phyloP scores from a whole-genome alignment of 2,888 invertebrate species.

The Diplazon laetatorius region DNA sequence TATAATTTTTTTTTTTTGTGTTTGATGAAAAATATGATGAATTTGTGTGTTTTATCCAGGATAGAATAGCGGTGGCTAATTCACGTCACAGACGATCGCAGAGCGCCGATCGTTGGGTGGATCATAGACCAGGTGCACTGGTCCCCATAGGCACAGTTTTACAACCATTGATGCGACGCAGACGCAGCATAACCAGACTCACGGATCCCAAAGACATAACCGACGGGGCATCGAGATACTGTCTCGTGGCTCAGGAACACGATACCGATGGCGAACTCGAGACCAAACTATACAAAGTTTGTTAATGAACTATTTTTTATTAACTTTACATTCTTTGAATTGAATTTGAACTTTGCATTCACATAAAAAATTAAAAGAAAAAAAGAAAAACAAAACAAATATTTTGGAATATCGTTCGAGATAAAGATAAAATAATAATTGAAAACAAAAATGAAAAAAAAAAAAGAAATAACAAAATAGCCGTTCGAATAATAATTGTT shows the following conservation, averaged over 20 bases:
- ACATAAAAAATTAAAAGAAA: no score
- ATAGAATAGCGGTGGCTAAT: conserved; percentile 87
- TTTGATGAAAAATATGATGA: not conserved
- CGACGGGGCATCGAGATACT: conserved; percentile 89
- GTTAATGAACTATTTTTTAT: no score
- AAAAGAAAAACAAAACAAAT: no score
- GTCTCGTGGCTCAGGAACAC: conserved; percentile 95
- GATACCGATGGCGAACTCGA: conserved; percentile 96
- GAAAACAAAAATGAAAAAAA: no score
- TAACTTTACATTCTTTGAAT: no score
- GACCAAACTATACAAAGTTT: conserved; percentile 94
- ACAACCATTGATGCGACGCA: conserved; percentile 92
- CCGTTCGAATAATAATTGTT: no score
- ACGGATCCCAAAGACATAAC: conserved; percentile 87
- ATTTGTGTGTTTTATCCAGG: conserved; percentile 83
- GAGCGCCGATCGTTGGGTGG: conserved; percentile 93
- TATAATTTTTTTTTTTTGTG: not conserved
- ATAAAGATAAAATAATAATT: no score
- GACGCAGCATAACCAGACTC: conserved; percentile 92
- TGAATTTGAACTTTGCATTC: no score
- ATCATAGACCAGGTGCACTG: conserved; percentile 92
- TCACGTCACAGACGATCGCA: conserved; percentile 91
- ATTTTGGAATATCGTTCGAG: no score
- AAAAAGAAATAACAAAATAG: no score
- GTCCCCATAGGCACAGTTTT: conserved; percentile 94